A percentile compares a stretch with the other conserved stretches of the same genome.
phyloP scores from a whole-genome alignment of 2,888 invertebrate species.

The Brachyopa scutellaris region DNA sequence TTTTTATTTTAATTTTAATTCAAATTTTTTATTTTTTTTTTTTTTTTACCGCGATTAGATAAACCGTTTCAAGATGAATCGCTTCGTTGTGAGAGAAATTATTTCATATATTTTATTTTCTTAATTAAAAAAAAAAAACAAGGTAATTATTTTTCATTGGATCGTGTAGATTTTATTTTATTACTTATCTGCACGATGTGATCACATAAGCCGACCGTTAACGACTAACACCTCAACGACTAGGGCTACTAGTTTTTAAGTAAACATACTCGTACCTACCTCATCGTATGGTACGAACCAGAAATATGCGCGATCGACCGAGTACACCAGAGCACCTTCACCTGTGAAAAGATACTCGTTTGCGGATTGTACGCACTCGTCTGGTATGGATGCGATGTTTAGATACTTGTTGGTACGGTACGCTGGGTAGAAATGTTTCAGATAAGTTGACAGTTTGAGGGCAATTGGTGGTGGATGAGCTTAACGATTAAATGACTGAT shows the following conservation, averaged over 20 bases:
- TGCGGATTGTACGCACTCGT: neutral
- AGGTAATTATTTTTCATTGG: too few relatives aligned
- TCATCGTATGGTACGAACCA: conserved; percentile 36
- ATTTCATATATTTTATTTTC: conserved; percentile 27
- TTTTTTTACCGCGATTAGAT: neutral
- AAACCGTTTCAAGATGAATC: neutral
- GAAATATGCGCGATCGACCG: conserved; percentile 27
- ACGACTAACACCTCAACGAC: conserved; percentile 80
- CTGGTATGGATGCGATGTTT: conserved; percentile 18
- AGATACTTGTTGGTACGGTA: conserved; percentile 31
- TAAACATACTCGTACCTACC: conserved; percentile 45
- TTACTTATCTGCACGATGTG: conserved; percentile 75
- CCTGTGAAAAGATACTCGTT: conserved; percentile 35
- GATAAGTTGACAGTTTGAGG: conserved; percentile 18
- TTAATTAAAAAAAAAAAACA: neutral
- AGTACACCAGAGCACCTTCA: conserved; percentile 44
- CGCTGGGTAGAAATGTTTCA: conserved; percentile 3
- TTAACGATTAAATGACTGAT: conserved; percentile 27
- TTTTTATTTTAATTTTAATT: conserved; percentile 20
- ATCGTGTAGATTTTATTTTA: too few relatives aligned
- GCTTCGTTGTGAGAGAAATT: conserved; percentile 9
- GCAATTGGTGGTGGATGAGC: conserved; percentile 28
- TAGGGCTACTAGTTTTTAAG: conserved; percentile 80
- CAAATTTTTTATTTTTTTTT: neutral
- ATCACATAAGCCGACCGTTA: conserved; percentile 81